A percentile compares a stretch with the other conserved stretches of the same genome.
Conservation (phyloP, 37 sponge, comb jelly and placozoan genomes). For the Mnemiopsis leidyi region DNA sequence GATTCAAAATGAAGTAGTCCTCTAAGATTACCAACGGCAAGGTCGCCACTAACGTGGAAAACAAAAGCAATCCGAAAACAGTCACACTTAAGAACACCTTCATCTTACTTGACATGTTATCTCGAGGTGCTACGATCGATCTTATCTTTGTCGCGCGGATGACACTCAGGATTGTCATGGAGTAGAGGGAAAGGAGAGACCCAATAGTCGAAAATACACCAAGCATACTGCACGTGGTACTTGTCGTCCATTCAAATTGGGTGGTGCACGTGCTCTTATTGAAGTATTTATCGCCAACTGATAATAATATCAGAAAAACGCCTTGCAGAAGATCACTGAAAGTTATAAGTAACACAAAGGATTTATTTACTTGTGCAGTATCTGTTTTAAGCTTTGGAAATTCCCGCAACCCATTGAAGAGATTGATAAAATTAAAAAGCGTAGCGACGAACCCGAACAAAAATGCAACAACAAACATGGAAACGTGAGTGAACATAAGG, state of each 20-base stretch:
- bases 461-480: background rate
- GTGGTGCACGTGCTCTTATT: background rate
- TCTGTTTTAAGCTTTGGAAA: background rate
- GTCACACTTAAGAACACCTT: background rate
- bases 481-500: background rate
- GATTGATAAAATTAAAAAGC: background rate
- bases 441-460: background rate
- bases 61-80: background rate
- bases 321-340: background rate
- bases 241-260: conserved; percentile 11
- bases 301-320: background rate
- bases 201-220: conserved; percentile 17
- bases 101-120: background rate
- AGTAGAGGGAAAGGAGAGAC: conserved; percentile 21
- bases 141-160: background rate
- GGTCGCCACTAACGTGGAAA: background rate
- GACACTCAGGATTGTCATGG: conserved; percentile 25
- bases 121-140: background rate
- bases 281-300: background rate
- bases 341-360: background rate
- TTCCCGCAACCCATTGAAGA: background rate
- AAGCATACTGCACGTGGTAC: background rate
- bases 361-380: background rate
- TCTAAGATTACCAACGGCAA: background rate
- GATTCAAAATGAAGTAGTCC: background rate